Percentiles rank a stretch among this genome's conserved stretches.
These are phyloP conservation scores for Menura novaehollandiae DNA, from an alignment of 2,113 vertebrate genomes.

Conservation along the genomic window DNA sequence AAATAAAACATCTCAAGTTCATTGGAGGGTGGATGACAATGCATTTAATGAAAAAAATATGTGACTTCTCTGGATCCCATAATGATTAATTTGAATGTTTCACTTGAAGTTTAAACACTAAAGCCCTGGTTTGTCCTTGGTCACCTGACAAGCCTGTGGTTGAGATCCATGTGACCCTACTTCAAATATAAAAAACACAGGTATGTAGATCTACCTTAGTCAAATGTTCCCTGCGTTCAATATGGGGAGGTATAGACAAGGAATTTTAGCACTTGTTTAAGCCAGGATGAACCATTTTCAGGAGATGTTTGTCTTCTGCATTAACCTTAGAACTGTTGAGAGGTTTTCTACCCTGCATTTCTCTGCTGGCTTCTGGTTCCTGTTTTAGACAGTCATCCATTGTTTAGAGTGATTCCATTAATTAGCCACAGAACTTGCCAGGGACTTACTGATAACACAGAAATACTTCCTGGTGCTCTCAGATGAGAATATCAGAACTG, in stretches of 20 bases:
- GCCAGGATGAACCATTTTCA: neutral
- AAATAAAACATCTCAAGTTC: neutral
- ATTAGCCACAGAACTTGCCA: neutral
- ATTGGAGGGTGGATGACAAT: neutral
- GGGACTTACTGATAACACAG: neutral
- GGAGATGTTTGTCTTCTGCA: neutral
- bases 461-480: neutral
- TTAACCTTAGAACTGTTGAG: fast-evolving
- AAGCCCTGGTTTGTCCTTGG: neutral
- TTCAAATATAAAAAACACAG: neutral
- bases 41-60: neutral
- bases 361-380: neutral
- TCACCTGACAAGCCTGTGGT: neutral
- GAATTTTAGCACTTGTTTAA: neutral
- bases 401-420: neutral
- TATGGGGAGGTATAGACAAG: neutral
- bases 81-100: neutral
- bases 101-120: neutral
- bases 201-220: too few species aligned
- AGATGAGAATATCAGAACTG: neutral
- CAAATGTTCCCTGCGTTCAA: neutral
- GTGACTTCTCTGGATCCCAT: neutral
- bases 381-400: neutral
- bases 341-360: neutral
- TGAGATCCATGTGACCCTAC: neutral